Conservation (phyloP, 2,797 vertebrate species). For the Coregonus suidteri region DNA sequence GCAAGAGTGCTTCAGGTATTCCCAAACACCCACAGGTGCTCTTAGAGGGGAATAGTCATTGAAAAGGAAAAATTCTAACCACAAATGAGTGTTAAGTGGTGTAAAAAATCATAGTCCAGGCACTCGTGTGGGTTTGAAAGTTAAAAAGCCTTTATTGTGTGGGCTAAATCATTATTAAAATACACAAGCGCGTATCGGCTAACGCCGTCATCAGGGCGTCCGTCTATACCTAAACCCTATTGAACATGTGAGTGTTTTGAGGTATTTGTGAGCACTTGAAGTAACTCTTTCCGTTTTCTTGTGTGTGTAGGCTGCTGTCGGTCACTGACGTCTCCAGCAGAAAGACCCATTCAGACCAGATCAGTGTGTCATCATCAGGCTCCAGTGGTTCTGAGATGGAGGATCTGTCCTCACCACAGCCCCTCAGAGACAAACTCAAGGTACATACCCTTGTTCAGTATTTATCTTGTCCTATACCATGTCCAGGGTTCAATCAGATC, state of each 20-base stretch:
- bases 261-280: background rate
- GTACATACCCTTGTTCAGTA: constrained; percentile 36
- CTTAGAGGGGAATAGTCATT: no score
- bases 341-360: constrained; percentile 73
- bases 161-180: no score
- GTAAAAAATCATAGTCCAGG: no score
- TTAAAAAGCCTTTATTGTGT: no score
- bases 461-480: no score
- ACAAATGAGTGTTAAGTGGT: no score
- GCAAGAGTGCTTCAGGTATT: no score
- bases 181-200: no score
- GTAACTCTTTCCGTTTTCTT: constrained; percentile 1
- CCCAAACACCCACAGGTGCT: no score
- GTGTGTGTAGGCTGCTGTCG: constrained; percentile 67
- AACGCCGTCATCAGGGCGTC: no score
- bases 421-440: constrained; percentile 65
- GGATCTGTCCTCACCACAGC: constrained; percentile 62
- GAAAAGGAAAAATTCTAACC: no score
- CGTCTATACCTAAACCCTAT: background rate
- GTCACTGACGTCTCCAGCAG: constrained; percentile 62
- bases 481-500: background rate
- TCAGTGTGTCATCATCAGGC: constrained; percentile 78
- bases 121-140: no score
- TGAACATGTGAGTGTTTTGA: background rate
- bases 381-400: constrained; percentile 80